Base-by-base conservation (phyloP, 37 sponge, comb jelly and placozoan genomes). In the Ephydatia muelleri region DNA sequence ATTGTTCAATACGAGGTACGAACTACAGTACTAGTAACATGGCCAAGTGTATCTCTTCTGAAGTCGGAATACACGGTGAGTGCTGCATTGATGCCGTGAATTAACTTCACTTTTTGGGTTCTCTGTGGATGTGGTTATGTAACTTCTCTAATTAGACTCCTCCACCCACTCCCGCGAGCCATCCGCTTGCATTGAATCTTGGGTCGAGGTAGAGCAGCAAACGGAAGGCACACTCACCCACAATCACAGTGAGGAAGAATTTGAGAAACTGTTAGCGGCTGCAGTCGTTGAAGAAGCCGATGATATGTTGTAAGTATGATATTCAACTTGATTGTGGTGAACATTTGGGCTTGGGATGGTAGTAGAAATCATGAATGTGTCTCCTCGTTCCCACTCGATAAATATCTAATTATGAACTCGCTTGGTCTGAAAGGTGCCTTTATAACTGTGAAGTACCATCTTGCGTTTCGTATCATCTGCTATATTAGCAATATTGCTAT, bases 211-310 rank as follows among this genome's bases (percentile, higher is more conserved):
- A 23, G 65, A 80, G 38, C 67, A 86, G 21, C 64, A 74, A 0
- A 35, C 25, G 2, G 76, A 74, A 34, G 83, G 81, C 5, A 49
- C 43, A 22, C 80, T 86, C 65, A 67, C 32, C 12, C 83, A 87
- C 82, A 87, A 69, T 38, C 82, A 65, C 67, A 82, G 82, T 48
- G 67, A 68, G 77, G 82, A 87, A 31, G 83, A 87, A 40, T 29
- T n/a, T 87, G 73, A 82, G 77, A 69, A 87, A 77, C 82, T 87
- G 13, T 75, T 87, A 57, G 82, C 82, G 19, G 37, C 67, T 68
- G 88, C 88, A 26, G 88, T 64, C 26, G 81, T 77, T 35, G 88
- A 87, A 0, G 82, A 81, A 57, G 85, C 38, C 36, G 31, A 16
- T 79, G 57, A 57, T 13, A 21, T 11, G 16, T 57, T 57, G 57